phyloP scores from a whole-genome alignment of 2,797 vertebrate genomes.

The Malacoraja senta region DNA sequence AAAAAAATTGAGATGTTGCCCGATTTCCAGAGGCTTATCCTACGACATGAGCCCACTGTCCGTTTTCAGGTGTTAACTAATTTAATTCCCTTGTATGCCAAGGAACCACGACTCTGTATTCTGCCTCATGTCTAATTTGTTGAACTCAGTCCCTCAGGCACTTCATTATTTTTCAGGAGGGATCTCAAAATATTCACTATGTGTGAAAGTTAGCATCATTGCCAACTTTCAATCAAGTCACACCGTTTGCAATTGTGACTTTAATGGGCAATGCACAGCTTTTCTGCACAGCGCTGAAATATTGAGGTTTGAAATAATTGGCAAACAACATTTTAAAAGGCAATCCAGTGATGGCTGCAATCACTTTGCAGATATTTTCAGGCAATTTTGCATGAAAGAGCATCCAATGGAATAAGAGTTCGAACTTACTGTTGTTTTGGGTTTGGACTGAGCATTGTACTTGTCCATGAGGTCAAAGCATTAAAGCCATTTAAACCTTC shows the following conservation, averaged over 20 bases:
- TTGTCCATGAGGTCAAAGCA: neutral
- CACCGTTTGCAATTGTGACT: slow-evolving; percentile 11
- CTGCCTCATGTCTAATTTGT: neutral
- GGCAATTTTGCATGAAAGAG: neutral
- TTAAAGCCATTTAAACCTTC: neutral
- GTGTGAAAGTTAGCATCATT: neutral
- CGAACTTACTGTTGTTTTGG: neutral
- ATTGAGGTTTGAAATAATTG: neutral
- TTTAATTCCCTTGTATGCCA: neutral
- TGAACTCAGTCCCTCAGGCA: neutral
- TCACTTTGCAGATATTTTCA: neutral
- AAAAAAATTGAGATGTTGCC: neutral
- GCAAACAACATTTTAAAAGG: neutral
- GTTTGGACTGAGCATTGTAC: neutral
- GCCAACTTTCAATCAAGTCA: slow-evolving; percentile 3
- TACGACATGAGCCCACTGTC: neutral
- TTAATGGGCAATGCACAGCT: neutral
- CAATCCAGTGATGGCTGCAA: neutral
- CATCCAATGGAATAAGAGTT: neutral
- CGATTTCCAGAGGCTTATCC: neutral
- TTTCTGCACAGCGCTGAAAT: neutral
- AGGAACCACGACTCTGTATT: neutral
- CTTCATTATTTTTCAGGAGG: neutral
- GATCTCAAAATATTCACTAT: neutral
- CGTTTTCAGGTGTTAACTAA: neutral